Evolutionary conservation across 2,888 invertebrate species (phyloP), one percentile per base, ranked within the genome.

Genomic region (Isotomurus palustris): DNA sequence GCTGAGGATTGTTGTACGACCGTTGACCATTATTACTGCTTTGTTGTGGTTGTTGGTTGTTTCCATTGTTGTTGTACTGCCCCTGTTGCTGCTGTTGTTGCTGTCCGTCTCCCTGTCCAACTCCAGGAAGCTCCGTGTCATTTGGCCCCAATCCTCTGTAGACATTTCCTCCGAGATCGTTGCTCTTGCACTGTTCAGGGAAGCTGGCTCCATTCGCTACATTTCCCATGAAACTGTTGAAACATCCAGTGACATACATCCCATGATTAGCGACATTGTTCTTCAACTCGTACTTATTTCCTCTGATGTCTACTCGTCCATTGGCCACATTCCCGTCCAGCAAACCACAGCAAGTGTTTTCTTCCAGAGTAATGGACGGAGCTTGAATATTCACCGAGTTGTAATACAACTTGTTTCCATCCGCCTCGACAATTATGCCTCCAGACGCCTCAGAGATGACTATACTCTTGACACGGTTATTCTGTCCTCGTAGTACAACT

Each of bases 351-450:
- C 69, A 68, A 27, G 67, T 65, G 3, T 49, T 43, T 44, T 68
- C 62, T 5, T 49, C 49, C 2, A 69, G 55, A 19, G 64, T 61
- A n/a, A 69, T 64, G 8, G 67, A 66, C 2, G 69, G 69, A 12
- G 69, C 62, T 56, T 67, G 63, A 35, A 69, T 69, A 53, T 69
- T 69, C 10, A 69, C 51, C 1, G 69, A 69, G 38, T 69, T 69
- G 59, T 69, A 67, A 27, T 58, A 51, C 4, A 69, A 41, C 17
- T 54, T 61, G 27, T 63, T 60, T 22, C 45, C 41, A 43, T 60
- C 60, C 10, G 53, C 52, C 44, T 69, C 69, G 22, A 69, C 32
- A 24, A 68, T 53, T 38, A 69, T 65, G 6, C 69, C 67, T 38
- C 64, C 62, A 22, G 57, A 60, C 8, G 67, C 69, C 45, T 69